phyloP scores from a whole-genome alignment of 2,888 invertebrate genomes.

The Empis stercorea region DNA sequence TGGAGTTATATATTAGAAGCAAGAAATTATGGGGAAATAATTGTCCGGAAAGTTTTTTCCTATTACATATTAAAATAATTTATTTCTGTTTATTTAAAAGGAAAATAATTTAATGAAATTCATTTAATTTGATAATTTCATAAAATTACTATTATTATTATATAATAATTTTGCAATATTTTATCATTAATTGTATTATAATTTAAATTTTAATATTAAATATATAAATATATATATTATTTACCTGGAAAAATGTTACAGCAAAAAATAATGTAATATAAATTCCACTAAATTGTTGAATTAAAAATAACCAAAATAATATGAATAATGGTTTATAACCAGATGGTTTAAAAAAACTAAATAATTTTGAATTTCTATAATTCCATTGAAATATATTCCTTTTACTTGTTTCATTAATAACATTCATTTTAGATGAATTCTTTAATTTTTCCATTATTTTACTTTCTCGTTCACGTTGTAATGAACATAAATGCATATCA shows the following conservation, averaged over 20 bases:
- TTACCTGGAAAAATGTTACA: slow-evolving; percentile 44
- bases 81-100: no score
- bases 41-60: no score
- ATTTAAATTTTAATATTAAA: no score
- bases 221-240: no score
- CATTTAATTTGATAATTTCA: not conserved
- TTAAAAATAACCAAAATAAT: slow-evolving; percentile 41
- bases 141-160: not conserved
- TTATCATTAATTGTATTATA: no score
- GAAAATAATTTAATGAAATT: no score
- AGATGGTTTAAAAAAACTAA: slow-evolving; percentile 40
- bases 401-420: slow-evolving; percentile 1
- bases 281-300: slow-evolving; percentile 48
- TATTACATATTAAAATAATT: no score
- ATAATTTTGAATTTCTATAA: slow-evolving; percentile 27
- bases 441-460: slow-evolving; percentile 32
- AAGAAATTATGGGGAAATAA: no score
- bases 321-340: slow-evolving; percentile 46
- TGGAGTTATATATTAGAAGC: no score
- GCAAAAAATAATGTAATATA: slow-evolving; percentile 49
- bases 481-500: slow-evolving; percentile 39
- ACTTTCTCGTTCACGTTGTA: slow-evolving; percentile 42
- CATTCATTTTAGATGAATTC: slow-evolving; percentile 10
- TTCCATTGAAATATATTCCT: slow-evolving; percentile 10
- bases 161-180: no score